Evolutionary conservation across 2,797 vertebrate genomes (phyloP).

Genomic region (Gorsachius magnificus): DNA sequence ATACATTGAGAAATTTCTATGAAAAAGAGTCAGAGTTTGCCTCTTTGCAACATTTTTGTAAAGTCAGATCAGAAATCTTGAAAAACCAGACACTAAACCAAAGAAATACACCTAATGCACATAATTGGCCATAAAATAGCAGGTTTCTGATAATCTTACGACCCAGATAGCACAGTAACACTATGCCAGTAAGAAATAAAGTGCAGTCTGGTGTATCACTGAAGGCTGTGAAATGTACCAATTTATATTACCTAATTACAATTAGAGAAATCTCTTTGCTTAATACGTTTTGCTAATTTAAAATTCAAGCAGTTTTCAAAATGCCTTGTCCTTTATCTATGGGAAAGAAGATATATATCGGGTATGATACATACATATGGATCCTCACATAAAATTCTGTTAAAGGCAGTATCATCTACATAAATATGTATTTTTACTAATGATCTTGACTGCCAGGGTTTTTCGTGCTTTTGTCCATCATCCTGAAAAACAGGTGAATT

Average conservation of each 20-base stretch:
- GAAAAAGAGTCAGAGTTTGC: neutral
- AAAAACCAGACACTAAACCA: neutral
- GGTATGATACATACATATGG: neutral
- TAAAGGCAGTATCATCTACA: neutral
- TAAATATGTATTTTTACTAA: neutral
- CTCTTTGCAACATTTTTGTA: neutral
- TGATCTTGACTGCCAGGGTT: neutral
- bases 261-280: conserved; percentile 33
- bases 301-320: conserved; percentile 12
- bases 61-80: neutral
- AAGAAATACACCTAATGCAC: neutral
- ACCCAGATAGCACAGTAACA: neutral
- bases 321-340: neutral
- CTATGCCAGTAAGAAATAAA: neutral
- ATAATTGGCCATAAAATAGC: neutral
- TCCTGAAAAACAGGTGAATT: neutral
- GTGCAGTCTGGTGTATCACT: neutral
- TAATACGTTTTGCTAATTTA: conserved; percentile 3
- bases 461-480: neutral
- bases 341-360: neutral
- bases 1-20: neutral
- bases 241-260: conserved; percentile 30
- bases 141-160: neutral
- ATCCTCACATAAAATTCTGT: neutral
- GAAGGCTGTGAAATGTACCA: conserved; percentile 27